These are phyloP conservation scores for Rousettus madagascariensis DNA, from an alignment of 2,797 vertebrate species.

Conservation along the genomic window DNA sequence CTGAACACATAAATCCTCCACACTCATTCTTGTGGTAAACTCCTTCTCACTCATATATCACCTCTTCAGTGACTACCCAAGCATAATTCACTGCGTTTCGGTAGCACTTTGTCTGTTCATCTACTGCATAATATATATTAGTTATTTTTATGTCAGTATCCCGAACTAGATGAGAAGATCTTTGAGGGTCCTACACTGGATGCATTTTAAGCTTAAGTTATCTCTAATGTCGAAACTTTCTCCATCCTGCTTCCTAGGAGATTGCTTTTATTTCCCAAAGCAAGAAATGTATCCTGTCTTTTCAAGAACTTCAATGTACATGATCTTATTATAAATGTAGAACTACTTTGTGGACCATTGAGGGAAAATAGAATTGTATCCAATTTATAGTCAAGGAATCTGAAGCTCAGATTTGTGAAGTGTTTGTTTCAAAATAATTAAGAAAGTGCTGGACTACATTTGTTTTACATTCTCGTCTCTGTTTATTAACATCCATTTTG, in stretches of 20 bases:
- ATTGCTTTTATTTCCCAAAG: constrained; percentile 14
- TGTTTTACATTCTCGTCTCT: background rate
- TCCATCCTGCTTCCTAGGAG: background rate
- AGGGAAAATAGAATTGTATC: background rate
- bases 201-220: background rate
- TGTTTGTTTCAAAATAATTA: constrained; percentile 12
- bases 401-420: background rate
- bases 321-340: background rate
- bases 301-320: background rate
- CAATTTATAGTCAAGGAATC: background rate
- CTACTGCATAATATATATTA: background rate
- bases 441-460: background rate
- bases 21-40: background rate
- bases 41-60: background rate
- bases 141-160: background rate
- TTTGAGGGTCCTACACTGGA: background rate
- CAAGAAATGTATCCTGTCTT: background rate
- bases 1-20: background rate
- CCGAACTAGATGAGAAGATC: background rate
- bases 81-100: background rate
- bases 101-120: background rate
- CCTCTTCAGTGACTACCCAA: background rate
- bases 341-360: background rate
- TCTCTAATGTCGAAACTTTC: background rate
- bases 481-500: background rate